Conservation (phyloP, 2,888 invertebrate genomes). For the Mamestra brassicae region DNA sequence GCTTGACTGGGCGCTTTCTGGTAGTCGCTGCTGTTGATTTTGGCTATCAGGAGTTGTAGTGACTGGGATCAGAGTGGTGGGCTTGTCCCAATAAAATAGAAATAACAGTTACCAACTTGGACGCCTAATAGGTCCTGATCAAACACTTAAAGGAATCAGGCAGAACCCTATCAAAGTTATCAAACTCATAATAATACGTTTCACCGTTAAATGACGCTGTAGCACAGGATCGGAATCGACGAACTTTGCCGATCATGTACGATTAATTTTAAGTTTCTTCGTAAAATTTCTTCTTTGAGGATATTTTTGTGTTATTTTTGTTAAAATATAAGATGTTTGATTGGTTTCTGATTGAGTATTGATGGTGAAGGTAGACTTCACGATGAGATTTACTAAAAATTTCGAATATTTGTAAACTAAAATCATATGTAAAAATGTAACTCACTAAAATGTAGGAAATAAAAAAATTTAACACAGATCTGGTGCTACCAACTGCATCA, state of each 20-base stretch:
- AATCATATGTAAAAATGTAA: too few species aligned
- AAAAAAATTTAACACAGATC: too few species aligned
- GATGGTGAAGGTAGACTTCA: slow-evolving; percentile 11
- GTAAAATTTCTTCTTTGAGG: slow-evolving; percentile 18
- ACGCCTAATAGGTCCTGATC: not conserved
- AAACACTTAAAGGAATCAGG: not conserved
- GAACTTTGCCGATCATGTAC: slow-evolving; percentile 37
- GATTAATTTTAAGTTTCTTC: slow-evolving; percentile 24
- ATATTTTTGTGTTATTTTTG: slow-evolving; percentile 47
- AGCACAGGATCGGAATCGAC: not conserved
- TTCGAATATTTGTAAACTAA: slow-evolving; percentile 7
- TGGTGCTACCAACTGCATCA: too few species aligned
- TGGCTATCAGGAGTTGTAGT: too few species aligned
- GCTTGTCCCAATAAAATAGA: too few species aligned
- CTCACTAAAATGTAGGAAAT: too few species aligned
- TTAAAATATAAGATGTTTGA: slow-evolving; percentile 33
- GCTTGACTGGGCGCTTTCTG: too few species aligned
- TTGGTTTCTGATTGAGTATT: slow-evolving; percentile 45
- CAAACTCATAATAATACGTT: slow-evolving; percentile 5
- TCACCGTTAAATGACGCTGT: not conserved
- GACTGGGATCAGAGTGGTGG: too few species aligned
- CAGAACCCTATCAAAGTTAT: slow-evolving; percentile 21
- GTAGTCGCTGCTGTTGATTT: too few species aligned
- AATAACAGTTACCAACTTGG: too few species aligned
- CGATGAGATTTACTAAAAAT: not conserved